These are phyloP conservation scores for Cantharis lateralis DNA, from an alignment of 2,888 invertebrate genomes.

Conservation along the genomic window DNA sequence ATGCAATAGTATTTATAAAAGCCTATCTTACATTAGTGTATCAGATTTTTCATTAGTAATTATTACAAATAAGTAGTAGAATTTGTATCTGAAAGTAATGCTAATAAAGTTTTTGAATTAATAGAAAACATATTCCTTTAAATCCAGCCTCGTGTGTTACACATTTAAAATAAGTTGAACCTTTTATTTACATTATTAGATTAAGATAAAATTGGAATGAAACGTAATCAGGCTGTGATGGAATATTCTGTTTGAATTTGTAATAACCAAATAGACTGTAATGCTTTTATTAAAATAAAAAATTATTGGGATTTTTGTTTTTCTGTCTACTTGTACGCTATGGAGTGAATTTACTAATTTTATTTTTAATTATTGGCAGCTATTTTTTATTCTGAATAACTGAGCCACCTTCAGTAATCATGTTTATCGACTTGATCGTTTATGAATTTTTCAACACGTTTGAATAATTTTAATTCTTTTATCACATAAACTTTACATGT, in stretches of 20 bases:
- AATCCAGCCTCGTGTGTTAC: slow-evolving; percentile 24
- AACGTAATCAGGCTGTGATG: slow-evolving; percentile 40
- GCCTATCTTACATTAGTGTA: not conserved
- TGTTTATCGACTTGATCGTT: too few relatives aligned
- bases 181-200: slow-evolving; percentile 8
- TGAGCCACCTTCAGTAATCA: too few relatives aligned
- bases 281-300: slow-evolving; percentile 34
- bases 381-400: too few relatives aligned
- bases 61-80: not conserved
- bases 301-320: slow-evolving; percentile 31
- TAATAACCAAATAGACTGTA: slow-evolving; percentile 27
- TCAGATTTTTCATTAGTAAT: not conserved
- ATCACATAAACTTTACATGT: too few relatives aligned
- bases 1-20: not conserved
- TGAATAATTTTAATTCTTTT: not conserved
- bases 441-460: not conserved
- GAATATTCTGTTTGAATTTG: slow-evolving; percentile 31
- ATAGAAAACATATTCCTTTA: not conserved
- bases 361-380: not conserved
- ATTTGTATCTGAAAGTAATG: not conserved
- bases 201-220: slow-evolving; percentile 26
- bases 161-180: slow-evolving; percentile 3
- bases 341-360: slow-evolving; percentile 16
- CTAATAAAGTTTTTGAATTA: not conserved
- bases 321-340: slow-evolving; percentile 23